Evolutionary conservation across 23 tunicate genomes (phyloP), one percentile per base, ranked within the genome.

Genomic region (Styela clava): DNA sequence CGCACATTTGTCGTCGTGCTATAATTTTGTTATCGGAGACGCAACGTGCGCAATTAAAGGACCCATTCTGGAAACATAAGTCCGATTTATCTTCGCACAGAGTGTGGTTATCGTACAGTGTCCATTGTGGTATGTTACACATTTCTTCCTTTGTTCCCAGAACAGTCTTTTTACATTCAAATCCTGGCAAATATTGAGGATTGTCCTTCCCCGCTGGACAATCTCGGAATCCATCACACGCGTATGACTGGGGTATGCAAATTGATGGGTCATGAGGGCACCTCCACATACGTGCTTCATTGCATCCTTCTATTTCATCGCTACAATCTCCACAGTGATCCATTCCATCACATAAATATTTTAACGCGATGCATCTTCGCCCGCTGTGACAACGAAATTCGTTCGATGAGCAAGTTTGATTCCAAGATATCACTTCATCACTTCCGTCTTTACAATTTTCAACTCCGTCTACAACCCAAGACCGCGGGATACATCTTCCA

Each of bases 251-350:
- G 23, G 83, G 83, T 24, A 85, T 85, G 34, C 78, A 73, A 31
- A 31, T 27, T 16, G 36, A 33, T 16, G 67, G 24, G 34, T 85
- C 65, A 24, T 12, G 33, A 20, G 83, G 83, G 65, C 88, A 85
- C 1, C 88, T 56, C 64, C 64, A 85, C 88, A 85, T 85, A 20
- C 83, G 52, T 5, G 88, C 83, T 0, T 78, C 83, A 18, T 62
- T 62, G 31, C 88, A 85, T 5, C 64, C 61, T 65, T 85, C 88
- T 28, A 85, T 78, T 28, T 83, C 86, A 35, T 83, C 86, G 29
- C 86, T 83, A 35, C 86, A 74, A 33, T 83, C 86, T 27, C 86
- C 86, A 33, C 86, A 83, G 32, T 83, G 81, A 31, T 73, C 81
- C 70, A 83, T 62, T 16, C 86, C 86, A 61, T 83, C 86, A 62